phyloP scores from a whole-genome alignment of 2,113 vertebrate genomes.

The Capreolus pygargus region DNA sequence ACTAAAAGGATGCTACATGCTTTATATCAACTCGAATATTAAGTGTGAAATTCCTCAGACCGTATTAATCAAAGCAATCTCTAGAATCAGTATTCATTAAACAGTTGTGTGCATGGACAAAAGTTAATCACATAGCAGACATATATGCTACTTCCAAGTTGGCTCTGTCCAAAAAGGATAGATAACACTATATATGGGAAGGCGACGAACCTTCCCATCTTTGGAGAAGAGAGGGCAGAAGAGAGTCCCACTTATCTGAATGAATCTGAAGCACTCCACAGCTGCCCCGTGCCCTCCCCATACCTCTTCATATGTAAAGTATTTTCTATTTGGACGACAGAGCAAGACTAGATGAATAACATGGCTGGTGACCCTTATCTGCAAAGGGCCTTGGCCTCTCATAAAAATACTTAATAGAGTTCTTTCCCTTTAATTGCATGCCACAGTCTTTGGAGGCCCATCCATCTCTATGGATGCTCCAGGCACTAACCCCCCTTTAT shows the following conservation, averaged over 20 bases:
- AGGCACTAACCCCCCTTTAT: slow-evolving; percentile 50
- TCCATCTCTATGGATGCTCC: slow-evolving; percentile 58
- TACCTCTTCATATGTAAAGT: slow-evolving; percentile 62
- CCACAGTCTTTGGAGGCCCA: slow-evolving; percentile 64
- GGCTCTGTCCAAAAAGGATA: slow-evolving; percentile 49
- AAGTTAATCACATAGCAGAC: slow-evolving; percentile 76
- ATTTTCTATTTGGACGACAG: slow-evolving; percentile 60
- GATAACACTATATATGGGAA: neutral
- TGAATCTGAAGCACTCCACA: neutral
- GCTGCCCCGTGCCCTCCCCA: neutral
- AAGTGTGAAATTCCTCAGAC: slow-evolving; percentile 63
- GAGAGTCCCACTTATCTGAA: neutral
- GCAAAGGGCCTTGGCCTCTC: slow-evolving; percentile 57
- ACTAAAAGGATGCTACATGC: slow-evolving; percentile 2
- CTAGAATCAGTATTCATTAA: slow-evolving; percentile 53
- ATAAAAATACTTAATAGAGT: slow-evolving; percentile 72
- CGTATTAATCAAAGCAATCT: slow-evolving; percentile 52
- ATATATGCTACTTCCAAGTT: slow-evolving; percentile 50
- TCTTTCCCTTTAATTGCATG: slow-evolving; percentile 73
- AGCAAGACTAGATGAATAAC: slow-evolving; percentile 63
- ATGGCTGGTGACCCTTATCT: slow-evolving; percentile 38
- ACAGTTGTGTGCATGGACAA: slow-evolving; percentile 40
- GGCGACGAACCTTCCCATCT: neutral
- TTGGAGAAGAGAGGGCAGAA: neutral
- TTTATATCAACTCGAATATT: slow-evolving; percentile 30